Evolutionary conservation across 1,140 invertebrate species (phyloP).

Genomic region (Cherax quadricarinatus): DNA sequence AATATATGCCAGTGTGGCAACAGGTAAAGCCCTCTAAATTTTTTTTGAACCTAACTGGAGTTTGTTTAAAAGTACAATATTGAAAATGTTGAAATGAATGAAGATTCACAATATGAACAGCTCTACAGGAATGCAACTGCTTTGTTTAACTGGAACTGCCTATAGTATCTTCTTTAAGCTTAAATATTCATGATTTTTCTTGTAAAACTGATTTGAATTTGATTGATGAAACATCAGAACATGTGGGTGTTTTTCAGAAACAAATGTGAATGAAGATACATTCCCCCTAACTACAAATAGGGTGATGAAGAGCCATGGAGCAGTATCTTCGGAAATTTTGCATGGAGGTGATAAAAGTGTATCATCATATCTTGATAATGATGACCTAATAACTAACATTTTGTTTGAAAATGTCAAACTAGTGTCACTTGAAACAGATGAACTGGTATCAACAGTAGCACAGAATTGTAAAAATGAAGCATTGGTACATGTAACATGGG

Average conservation of each 20-base stretch:
- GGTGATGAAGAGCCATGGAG: background rate
- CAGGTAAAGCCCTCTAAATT: too few relatives aligned
- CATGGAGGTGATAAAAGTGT: background rate
- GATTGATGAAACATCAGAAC: background rate
- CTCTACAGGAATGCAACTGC: too few relatives aligned
- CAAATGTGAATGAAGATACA: background rate
- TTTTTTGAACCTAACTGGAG: too few relatives aligned
- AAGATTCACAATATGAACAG: too few relatives aligned
- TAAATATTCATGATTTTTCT: background rate
- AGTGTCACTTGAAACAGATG: background rate
- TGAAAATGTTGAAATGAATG: too few relatives aligned
- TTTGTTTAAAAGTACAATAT: too few relatives aligned
- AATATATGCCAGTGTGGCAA: too few relatives aligned
- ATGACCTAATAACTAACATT: background rate
- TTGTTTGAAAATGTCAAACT: background rate
- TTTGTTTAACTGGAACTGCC: too few relatives aligned
- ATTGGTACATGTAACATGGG: background rate
- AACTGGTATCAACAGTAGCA: too few relatives aligned
- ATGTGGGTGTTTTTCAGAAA: background rate
- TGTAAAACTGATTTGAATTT: background rate
- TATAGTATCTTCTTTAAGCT: background rate
- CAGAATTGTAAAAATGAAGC: background rate
- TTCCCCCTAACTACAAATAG: background rate
- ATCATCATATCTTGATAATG: background rate
- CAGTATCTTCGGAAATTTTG: background rate